These are phyloP conservation scores for Bibio marci DNA, from an alignment of 2,888 invertebrate species.

Conservation along the genomic window DNA sequence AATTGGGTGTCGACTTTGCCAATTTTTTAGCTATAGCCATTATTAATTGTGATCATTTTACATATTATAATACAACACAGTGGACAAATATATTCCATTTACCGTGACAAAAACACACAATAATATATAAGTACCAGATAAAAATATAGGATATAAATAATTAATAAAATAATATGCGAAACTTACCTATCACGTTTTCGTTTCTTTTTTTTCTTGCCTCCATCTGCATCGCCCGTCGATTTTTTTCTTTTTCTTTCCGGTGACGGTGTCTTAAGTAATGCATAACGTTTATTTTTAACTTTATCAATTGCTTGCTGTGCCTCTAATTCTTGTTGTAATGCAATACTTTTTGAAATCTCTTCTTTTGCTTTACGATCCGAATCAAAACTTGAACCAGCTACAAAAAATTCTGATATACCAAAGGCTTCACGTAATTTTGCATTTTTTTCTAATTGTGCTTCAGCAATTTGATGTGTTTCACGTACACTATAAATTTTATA, in stretches of 20 bases:
- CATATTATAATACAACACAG: too few relatives aligned
- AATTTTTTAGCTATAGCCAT: too few relatives aligned
- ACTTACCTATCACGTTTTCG: slow-evolving; percentile 59
- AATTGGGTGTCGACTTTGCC: too few relatives aligned
- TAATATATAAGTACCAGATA: too few relatives aligned
- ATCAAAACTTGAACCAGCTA: slow-evolving; percentile 85
- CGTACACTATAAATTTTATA: slow-evolving; percentile 75
- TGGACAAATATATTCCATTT: too few relatives aligned
- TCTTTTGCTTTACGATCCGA: slow-evolving; percentile 46
- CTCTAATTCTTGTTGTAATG: slow-evolving; percentile 29
- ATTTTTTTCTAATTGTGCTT: slow-evolving; percentile 92
- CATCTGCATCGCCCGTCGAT: slow-evolving; percentile 12
- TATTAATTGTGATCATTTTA: too few relatives aligned
- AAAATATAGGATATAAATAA: too few relatives aligned
- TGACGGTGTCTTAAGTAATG: slow-evolving; percentile 61
- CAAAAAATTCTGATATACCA: slow-evolving; percentile 84
- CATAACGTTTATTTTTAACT: slow-evolving; percentile 39
- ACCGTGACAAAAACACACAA: too few relatives aligned
- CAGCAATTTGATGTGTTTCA: slow-evolving; percentile 91
- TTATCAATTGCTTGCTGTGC: slow-evolving; percentile 28
- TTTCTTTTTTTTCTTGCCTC: slow-evolving; percentile 35
- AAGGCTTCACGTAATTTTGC: slow-evolving; percentile 83
- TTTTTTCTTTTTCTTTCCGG: slow-evolving; percentile 38
- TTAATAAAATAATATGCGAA: too few relatives aligned
- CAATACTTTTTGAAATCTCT: slow-evolving; percentile 30